Conservation (phyloP, 2,888 invertebrate species). For the Taphrorychus bicolor region DNA sequence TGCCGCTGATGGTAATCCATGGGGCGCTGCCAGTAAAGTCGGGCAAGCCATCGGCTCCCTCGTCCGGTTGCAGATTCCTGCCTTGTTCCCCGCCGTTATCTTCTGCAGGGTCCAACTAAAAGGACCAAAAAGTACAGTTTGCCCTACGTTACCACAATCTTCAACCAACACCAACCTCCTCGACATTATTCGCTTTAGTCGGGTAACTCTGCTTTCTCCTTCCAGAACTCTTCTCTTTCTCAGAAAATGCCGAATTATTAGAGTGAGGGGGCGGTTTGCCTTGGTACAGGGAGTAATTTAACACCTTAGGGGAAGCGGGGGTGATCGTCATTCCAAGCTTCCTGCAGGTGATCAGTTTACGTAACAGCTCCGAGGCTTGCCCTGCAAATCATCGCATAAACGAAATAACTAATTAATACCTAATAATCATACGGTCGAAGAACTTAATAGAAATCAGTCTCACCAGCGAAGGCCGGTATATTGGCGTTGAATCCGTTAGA, state of each 20-base stretch:
- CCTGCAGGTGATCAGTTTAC: constrained; percentile 79
- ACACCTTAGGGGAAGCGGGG: constrained; percentile 58
- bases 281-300: constrained; percentile 46
- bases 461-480: constrained; percentile 33
- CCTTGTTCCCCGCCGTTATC: constrained; percentile 9
- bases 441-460: no score
- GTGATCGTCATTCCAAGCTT: constrained; percentile 73
- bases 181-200: constrained; percentile 64
- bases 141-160: neutral
- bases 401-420: no score
- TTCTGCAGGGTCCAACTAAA: constrained; percentile 17
- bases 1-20: constrained; percentile 58
- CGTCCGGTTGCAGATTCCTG: constrained; percentile 20
- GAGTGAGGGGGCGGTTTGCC: constrained; percentile 20
- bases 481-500: constrained; percentile 31
- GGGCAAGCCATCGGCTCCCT: constrained; percentile 46
- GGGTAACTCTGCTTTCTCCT: constrained; percentile 85
- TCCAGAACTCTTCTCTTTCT: constrained; percentile 62
- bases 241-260: constrained; percentile 36
- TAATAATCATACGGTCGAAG: neutral
- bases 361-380: constrained; percentile 77
- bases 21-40: constrained; percentile 58
- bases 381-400: constrained; percentile 60
- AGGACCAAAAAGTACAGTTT: neutral
- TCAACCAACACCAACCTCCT: constrained; percentile 35